Conservation (phyloP, 2,113 vertebrate species). For the Cyanocitta stelleri region DNA sequence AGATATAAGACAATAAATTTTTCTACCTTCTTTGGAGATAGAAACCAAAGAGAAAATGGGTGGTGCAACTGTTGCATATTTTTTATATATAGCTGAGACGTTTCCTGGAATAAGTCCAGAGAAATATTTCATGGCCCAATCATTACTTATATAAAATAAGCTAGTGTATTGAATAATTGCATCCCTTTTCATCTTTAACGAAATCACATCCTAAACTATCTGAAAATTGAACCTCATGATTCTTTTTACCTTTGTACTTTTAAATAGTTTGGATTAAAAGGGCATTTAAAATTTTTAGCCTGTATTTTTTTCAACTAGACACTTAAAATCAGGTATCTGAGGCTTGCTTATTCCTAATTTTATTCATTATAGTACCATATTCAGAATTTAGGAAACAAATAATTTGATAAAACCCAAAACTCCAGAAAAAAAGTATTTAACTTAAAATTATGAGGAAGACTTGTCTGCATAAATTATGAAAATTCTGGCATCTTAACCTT, state of each 20-base stretch:
- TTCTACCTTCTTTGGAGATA: conserved; percentile 44
- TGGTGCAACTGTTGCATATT: not conserved
- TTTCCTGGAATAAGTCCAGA: conserved; percentile 19
- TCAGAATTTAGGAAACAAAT: not conserved
- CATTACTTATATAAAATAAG: not conserved
- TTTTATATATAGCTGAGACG: not conserved
- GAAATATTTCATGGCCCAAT: not conserved
- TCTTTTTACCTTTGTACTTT: not conserved
- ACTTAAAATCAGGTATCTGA: not conserved
- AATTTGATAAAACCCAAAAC: not conserved
- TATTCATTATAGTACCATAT: not conserved
- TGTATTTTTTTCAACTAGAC: not conserved
- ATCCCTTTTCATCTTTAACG: not conserved
- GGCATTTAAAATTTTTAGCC: not conserved
- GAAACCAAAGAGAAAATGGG: not conserved
- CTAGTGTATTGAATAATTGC: not conserved
- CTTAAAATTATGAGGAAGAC: not conserved
- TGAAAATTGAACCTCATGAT: not conserved
- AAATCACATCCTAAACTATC: not conserved
- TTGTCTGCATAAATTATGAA: not conserved
- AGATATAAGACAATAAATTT: not conserved
- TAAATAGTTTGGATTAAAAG: not conserved
- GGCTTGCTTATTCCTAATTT: not conserved
- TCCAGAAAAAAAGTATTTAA: not conserved
- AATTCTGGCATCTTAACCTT: not conserved